Percentiles rank a stretch among this genome's conserved stretches.
These are phyloP conservation scores for Pipistrellus kuhlii DNA, from an alignment of 2,797 vertebrate species.

Conservation along the genomic window DNA sequence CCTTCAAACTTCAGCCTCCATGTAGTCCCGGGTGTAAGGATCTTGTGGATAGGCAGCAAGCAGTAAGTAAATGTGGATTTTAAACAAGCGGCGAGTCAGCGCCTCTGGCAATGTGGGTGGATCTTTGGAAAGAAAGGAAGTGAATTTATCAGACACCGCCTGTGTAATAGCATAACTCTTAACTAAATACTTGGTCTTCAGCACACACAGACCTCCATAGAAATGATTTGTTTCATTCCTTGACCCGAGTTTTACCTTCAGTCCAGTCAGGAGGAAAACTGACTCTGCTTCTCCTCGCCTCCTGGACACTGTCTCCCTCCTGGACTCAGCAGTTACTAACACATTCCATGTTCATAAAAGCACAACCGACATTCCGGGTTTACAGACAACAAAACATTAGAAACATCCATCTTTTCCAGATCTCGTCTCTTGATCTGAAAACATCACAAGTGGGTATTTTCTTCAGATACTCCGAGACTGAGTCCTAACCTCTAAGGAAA, in stretches of 20 bases:
- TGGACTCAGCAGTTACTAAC: neutral
- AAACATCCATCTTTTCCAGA: neutral
- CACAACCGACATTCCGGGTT: neutral
- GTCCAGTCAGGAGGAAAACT: neutral
- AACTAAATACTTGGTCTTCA: neutral
- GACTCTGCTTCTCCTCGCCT: neutral
- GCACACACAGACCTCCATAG: no score
- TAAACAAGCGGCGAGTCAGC: neutral
- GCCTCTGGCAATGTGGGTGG: neutral
- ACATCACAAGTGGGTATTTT: neutral
- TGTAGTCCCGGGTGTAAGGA: neutral
- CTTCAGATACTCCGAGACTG: slow-evolving; percentile 11
- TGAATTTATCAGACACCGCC: neutral
- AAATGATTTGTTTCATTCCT: neutral
- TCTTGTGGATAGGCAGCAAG: neutral
- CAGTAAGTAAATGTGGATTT: slow-evolving; percentile 51
- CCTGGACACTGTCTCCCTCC: neutral
- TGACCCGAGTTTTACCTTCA: neutral
- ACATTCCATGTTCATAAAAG: neutral
- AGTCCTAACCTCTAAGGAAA: neutral
- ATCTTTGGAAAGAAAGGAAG: neutral
- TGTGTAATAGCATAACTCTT: neutral
- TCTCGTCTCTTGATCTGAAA: neutral
- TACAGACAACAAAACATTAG: neutral
- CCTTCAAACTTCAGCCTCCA: neutral